These are phyloP conservation scores for Batillaria attramentaria DNA, from an alignment of 1,140 invertebrate species.

Conservation along the genomic window DNA sequence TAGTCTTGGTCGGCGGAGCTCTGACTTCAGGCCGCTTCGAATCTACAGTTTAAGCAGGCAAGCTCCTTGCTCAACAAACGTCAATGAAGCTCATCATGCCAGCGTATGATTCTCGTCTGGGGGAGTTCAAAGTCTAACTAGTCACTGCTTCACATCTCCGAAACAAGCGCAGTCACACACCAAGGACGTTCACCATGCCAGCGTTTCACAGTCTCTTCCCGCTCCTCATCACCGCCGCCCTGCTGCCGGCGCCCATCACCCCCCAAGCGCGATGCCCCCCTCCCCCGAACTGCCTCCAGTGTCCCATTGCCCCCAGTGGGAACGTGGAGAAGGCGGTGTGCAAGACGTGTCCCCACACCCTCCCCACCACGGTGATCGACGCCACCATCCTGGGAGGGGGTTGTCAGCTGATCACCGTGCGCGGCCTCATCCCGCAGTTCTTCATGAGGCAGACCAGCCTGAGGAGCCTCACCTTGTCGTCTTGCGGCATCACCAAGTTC, in stretches of 20 bases:
- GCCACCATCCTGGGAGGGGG: slow-evolving; percentile 31
- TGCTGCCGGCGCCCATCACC: neutral
- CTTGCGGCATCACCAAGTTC: slow-evolving; percentile 38
- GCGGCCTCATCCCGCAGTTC: slow-evolving; percentile 24
- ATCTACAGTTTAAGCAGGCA: too few species aligned
- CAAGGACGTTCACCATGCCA: too few species aligned
- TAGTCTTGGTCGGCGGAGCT: too few species aligned
- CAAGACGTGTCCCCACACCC: slow-evolving; percentile 29
- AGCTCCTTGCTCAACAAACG: too few species aligned
- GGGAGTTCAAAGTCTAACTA: too few species aligned
- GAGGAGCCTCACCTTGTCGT: slow-evolving; percentile 36
- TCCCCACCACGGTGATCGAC: slow-evolving; percentile 33
- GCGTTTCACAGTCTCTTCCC: neutral
- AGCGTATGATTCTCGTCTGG: too few species aligned
- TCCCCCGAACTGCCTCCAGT: slow-evolving; percentile 12
- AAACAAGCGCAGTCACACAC: too few species aligned
- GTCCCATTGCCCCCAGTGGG: neutral
- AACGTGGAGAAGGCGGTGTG: slow-evolving; percentile 31
- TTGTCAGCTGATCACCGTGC: slow-evolving; percentile 8
- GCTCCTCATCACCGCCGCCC: neutral
- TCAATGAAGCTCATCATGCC: too few species aligned
- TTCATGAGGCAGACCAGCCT: slow-evolving; percentile 29
- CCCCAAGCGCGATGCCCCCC: neutral
- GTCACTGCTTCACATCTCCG: too few species aligned
- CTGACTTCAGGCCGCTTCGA: too few species aligned